These are phyloP conservation scores for Tetanocera ferruginea DNA, from an alignment of 2,888 invertebrate genomes.

Conservation along the genomic window DNA sequence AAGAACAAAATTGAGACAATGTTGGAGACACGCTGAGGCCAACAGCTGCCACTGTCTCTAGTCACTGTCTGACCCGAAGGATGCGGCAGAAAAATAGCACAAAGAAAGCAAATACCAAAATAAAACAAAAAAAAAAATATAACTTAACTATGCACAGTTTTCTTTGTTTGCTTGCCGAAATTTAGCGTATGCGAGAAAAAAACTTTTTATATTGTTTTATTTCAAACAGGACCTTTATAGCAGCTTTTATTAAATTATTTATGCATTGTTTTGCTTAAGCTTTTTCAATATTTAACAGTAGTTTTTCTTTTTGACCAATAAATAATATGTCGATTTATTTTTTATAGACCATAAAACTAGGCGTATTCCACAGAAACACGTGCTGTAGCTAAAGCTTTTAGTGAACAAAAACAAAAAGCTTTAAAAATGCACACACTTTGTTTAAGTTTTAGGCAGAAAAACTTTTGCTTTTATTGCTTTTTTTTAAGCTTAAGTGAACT, in stretches of 20 bases:
- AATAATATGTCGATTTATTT: background rate
- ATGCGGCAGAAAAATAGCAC: background rate
- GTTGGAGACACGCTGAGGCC: background rate
- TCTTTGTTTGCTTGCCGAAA: background rate
- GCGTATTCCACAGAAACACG: background rate
- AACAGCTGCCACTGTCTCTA: slow-evolving; percentile 21
- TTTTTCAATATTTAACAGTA: background rate
- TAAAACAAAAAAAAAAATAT: background rate
- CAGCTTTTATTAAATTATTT: background rate
- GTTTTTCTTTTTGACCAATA: background rate
- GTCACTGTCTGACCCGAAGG: background rate
- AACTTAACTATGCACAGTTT: background rate
- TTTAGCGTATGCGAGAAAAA: background rate
- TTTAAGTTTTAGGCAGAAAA: background rate
- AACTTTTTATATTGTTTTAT: background rate
- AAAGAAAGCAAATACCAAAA: background rate
- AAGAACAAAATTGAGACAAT: slow-evolving; percentile 9
- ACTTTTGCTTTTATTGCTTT: background rate
- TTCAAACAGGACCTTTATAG: background rate
- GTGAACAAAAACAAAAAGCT: background rate
- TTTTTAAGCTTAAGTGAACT: slow-evolving; percentile 1
- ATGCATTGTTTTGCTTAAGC: background rate
- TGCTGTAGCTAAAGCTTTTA: background rate
- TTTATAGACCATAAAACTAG: background rate
- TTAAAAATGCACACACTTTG: background rate